A percentile compares a stretch with the other conserved stretches of the same genome.
Evolutionary conservation across 2,888 invertebrate genomes (phyloP).

Genomic region (Athalia circularis): DNA sequence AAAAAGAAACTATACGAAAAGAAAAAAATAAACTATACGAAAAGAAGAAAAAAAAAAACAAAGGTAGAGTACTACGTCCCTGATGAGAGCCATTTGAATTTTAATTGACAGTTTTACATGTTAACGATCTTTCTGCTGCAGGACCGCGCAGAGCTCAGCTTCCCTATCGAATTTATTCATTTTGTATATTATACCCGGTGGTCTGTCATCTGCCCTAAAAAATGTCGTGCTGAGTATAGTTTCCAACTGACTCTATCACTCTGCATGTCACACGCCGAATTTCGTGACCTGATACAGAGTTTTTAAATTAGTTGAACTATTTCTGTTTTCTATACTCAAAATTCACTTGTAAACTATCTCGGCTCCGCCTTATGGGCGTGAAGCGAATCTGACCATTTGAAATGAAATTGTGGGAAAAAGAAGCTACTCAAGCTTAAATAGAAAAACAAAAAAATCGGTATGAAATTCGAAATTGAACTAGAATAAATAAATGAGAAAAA

Average conservation of each 20-base stretch:
- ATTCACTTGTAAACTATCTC: neutral
- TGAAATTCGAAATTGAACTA: too few relatives aligned
- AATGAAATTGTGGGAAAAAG: neutral
- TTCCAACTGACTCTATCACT: constrained; percentile 3
- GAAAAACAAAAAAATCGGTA: too few relatives aligned
- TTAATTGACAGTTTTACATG: constrained; percentile 21
- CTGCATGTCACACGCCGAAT: neutral
- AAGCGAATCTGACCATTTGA: too few relatives aligned
- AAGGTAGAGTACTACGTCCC: constrained; percentile 4
- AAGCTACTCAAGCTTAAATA: neutral
- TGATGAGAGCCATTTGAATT: constrained; percentile 37
- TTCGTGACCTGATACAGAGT: constrained; percentile 21
- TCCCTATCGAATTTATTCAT: neutral
- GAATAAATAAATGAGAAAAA: too few relatives aligned
- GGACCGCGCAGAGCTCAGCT: neutral
- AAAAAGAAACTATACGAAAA: neutral
- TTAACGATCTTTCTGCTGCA: constrained; percentile 15
- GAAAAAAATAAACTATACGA: neutral
- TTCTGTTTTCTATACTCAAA: constrained; percentile 19
- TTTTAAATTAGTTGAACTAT: constrained; percentile 14
- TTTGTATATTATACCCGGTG: neutral
- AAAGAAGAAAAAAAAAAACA: neutral
- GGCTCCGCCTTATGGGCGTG: too few relatives aligned
- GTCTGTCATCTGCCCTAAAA: constrained; percentile 1
- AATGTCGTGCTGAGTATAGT: constrained; percentile 19